Evolutionary conservation across 2,888 invertebrate genomes (phyloP), one percentile per base, ranked within the genome.

Genomic region (Callyntrura guangdongensis): DNA sequence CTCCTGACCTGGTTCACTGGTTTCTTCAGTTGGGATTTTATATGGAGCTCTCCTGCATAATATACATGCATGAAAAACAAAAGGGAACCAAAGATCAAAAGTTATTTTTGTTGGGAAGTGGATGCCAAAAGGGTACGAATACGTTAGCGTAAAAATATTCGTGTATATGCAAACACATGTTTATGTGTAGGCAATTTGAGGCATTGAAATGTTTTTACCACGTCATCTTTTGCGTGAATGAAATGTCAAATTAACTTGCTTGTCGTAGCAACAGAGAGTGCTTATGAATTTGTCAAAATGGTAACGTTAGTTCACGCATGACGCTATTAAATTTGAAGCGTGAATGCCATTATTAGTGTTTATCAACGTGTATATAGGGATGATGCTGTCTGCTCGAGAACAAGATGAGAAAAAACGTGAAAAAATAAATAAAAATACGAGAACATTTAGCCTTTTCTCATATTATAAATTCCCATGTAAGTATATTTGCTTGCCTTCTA

Each of bases 1-100:
- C 77, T 53, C 53, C 77, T 77, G 77, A 77, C 77, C 77, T 77
- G 77, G 77, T 25, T 25, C 77, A 77, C 77, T 53, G 9, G 25
- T 22, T n/a, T 25, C 3, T 77, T 22, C n/a, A 22, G 17, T 53
- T n/a, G 53, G 53, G 12, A n/a, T 0, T n/a, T 49, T 25, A 67
- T 20, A 20, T 12, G 1, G 11, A 64, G 25, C 17, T 22, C 25
- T 22, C 17, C 22, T 22, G 17, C 22, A 22, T 27, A n/a, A 36
- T 36, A 0, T 69, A 36, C 36, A n/a, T 69, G 36, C 27, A n/a
- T n/a, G 36, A 69, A 36, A 69, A n/a, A 22, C 36, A 64, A 64
- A 64, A 69, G 22, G 25, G 22, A 64, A 64, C 20, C 4, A 61
- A 20, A 61, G 20, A 25, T 64, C 22, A 64, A 64, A 64, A 64